Evolutionary conservation across 2,113 vertebrate species (phyloP), one percentile per base, ranked within the genome.

Genomic region (Callipepla californica): DNA sequence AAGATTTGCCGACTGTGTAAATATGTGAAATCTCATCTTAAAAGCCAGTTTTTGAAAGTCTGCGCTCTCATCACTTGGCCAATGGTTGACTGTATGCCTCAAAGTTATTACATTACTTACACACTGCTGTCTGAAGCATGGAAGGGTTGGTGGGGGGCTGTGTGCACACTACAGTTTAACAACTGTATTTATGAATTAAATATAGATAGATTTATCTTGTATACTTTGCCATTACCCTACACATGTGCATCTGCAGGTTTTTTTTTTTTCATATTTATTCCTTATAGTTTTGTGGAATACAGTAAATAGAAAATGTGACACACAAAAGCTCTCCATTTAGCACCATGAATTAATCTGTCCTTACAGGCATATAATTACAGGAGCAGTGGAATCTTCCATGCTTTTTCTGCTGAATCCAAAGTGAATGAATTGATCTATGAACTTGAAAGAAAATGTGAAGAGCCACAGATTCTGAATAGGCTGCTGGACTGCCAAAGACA

Each of bases 101-200:
- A 36, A 4, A 10, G 12, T 20, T 73, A 53, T n/a, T 58, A 30
- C 13, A 16, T 13, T n/a, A 21, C 30, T 81, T 23, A 13, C n/a
- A 55, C 4, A 61, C 21, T 51, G 3, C 48, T 17, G 20, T 40
- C 32, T 2, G 11, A 36, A 44, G 26, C 0, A 0, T 21, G 34
- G 50, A 69, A 65, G 20, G 30, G 22, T 21, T 59, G 13, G 15
- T 32, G 55, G 44, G 17, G 40, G 7, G 2, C 42, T 23, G 23
- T 17, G 30, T 0, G 0, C 55, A 20, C 7, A 13, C 38, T 40
- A 32, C 5, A 36, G 40, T 32, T 21, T 34, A 30, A 59, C 1
- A 4, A 38, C 47, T 55, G 2, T 32, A 62, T 73, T 62, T 40
- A 40, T 73, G 15, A 73, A 58, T 57, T 62, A 23, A 67, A 62